Conservation (phyloP, 2,113 vertebrate species). For the Litocranius walleri region DNA sequence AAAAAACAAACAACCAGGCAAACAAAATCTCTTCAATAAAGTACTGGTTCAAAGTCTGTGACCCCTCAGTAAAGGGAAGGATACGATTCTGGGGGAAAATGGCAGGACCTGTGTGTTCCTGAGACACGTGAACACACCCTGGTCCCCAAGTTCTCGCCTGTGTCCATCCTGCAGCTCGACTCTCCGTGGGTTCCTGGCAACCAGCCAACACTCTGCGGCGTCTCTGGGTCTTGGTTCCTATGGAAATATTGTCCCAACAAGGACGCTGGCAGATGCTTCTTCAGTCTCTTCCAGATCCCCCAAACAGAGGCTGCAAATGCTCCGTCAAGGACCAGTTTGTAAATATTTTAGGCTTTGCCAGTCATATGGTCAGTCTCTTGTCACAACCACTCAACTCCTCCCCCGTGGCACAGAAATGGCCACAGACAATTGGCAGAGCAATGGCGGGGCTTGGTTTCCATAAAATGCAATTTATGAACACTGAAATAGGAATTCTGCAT, state of each 20-base stretch:
- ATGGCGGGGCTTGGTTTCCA: background rate
- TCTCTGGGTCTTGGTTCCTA: background rate
- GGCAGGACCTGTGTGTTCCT: background rate
- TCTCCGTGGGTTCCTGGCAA: background rate
- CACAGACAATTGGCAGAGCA: conserved; percentile 31
- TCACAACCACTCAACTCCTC: background rate
- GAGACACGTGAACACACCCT: background rate
- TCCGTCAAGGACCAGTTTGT: background rate
- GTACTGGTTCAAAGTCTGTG: background rate
- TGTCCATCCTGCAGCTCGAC: background rate
- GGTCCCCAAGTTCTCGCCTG: background rate
- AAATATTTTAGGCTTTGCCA: conserved; percentile 40
- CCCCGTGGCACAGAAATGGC: background rate
- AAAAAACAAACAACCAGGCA: background rate
- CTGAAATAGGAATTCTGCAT: background rate
- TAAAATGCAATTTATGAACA: background rate
- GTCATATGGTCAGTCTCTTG: background rate
- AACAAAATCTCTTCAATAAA: conserved; percentile 4
- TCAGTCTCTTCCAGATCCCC: conserved; percentile 8
- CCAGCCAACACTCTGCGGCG: background rate
- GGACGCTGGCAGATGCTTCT: background rate
- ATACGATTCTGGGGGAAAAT: background rate
- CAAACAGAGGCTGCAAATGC: background rate
- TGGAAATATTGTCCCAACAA: conserved; percentile 35
- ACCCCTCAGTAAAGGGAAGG: background rate